Evolutionary conservation across 2,113 vertebrate genomes (phyloP), one percentile per base, ranked within the genome.

Genomic region (Phrynosoma blainvillii): DNA sequence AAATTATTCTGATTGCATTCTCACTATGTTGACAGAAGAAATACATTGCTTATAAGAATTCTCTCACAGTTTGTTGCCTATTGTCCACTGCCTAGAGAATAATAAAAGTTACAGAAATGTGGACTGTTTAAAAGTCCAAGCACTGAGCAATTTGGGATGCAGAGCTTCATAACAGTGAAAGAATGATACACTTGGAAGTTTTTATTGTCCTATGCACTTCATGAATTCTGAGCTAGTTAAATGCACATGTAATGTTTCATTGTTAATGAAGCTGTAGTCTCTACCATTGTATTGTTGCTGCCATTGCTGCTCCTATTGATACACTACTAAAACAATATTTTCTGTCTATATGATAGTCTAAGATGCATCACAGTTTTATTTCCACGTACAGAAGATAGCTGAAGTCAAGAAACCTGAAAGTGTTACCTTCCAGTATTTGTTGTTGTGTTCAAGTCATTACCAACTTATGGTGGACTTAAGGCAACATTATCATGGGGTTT

Each of bases 211-310:
- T 93, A 90, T 94, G 89, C 1, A 56, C 42, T 92, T 88, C 66
- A 86, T 86, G 71, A 95, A 96, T 92, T 92, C 82, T 85, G 70
- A 95, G 70, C 8, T 87, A 88, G 79, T 94, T 91, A 92, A 95
- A 91, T n/a, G 77, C 90, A 71, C 21, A 84, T 88, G 95, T 93
- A 79, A 89, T 84, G 86, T 90, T 91, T 91, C 14, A 16, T 82
- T 93, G 88, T 77, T 74, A 82, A 36, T 87, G 32, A 90, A 88
- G 9, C 66, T 92, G 82, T 84, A 92, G 0, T 90, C 68, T 62
- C 59, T 16, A 62, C 59, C 59, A 62, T 62, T 62, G 18, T 62
- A 18, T 14, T 20, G 23, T 84, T 89, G 73, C 88, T 93, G 82
- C 42, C 66, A 0, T 3, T 82, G n/a, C 75, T 86, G 68, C 11